Evolutionary conservation across 2,888 invertebrate species (phyloP).

Genomic region (Rhagonycha lutea): DNA sequence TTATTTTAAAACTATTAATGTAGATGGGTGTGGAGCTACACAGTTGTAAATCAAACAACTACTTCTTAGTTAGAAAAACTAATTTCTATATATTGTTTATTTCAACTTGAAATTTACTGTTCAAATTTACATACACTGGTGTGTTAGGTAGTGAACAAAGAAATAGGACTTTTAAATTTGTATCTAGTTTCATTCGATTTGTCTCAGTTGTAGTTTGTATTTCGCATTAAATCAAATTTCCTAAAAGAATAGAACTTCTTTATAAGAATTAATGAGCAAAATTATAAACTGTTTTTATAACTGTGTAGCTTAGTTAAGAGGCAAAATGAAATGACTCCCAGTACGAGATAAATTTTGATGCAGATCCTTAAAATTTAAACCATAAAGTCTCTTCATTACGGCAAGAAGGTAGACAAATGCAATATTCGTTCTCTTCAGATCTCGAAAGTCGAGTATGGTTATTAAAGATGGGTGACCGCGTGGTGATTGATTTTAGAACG

Average conservation of each 20-base stretch:
- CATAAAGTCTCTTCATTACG: too few species aligned
- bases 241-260: background rate
- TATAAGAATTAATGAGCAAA: too few species aligned
- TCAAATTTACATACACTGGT: background rate
- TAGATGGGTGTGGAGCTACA: background rate
- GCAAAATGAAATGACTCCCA: too few species aligned
- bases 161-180: background rate
- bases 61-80: background rate
- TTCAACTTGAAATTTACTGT: background rate
- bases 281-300: too few species aligned
- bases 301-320: too few species aligned
- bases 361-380: too few species aligned
- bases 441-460: too few species aligned
- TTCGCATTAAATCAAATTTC: background rate
- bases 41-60: background rate
- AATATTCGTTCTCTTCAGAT: too few species aligned
- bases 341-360: too few species aligned
- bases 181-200: background rate
- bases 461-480: too few species aligned
- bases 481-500: too few species aligned
- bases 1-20: slow-evolving; percentile 12
- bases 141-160: background rate
- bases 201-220: background rate
- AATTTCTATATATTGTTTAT: background rate
- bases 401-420: too few species aligned